phyloP scores from a whole-genome alignment of 2,113 vertebrate genomes.

The Suncus etruscus region DNA sequence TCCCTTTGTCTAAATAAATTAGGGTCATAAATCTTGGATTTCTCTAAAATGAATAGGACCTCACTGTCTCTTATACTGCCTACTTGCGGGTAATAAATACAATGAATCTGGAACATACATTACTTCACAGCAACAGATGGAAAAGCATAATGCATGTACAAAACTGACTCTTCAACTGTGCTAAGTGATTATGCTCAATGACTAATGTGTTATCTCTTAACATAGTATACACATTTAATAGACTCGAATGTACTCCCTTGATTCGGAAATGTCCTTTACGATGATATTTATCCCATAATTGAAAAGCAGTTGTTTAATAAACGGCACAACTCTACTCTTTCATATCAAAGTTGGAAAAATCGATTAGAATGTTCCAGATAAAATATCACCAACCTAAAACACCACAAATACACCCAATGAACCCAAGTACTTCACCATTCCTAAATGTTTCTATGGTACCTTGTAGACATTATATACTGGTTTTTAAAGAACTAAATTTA shows the following conservation, averaged over 20 bases:
- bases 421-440: constrained; percentile 36
- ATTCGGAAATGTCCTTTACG: constrained; percentile 31
- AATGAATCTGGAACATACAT: constrained; percentile 38
- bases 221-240: constrained; percentile 4
- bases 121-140: constrained; percentile 1
- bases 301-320: constrained; percentile 17
- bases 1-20: neutral
- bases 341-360: constrained; percentile 17
- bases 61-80: neutral
- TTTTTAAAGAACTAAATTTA: neutral
- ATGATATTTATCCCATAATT: constrained; percentile 23
- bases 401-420: neutral
- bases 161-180: neutral
- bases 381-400: constrained; percentile 46
- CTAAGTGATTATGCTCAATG: neutral
- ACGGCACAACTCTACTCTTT: neutral
- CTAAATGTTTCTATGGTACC: constrained; percentile 40
- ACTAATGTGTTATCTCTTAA: constrained; percentile 23
- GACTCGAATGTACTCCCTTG: neutral
- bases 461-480: constrained; percentile 10
- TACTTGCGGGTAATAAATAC: constrained; percentile 7
- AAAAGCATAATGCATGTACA: neutral
- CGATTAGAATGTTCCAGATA: constrained; percentile 38
- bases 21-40: constrained; percentile 12
- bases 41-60: constrained; percentile 23